Conservation (phyloP, 1,140 invertebrate genomes). For the Euura lappo region DNA sequence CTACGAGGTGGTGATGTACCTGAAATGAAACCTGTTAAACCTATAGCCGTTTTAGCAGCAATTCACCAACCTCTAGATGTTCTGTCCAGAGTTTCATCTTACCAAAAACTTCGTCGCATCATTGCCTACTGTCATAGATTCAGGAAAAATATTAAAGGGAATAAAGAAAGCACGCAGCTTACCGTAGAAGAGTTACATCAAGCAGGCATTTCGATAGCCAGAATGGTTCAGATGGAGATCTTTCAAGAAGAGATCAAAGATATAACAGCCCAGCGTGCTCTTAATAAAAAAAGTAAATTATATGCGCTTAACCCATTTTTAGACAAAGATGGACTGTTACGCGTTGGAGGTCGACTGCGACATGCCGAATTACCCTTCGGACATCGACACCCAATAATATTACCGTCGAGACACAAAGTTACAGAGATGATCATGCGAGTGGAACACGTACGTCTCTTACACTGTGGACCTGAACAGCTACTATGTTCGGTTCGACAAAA, state of each 20-base stretch:
- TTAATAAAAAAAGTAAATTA: background rate
- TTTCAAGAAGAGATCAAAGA: constrained; percentile 4
- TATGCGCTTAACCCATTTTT: constrained; percentile 19
- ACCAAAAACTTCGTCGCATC: background rate
- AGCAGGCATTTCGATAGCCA: background rate
- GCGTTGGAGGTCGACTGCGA: constrained; percentile 30
- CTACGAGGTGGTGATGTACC: background rate
- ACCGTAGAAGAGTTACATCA: background rate
- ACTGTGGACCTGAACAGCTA: constrained; percentile 42
- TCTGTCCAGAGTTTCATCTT: background rate
- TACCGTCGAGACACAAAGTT: constrained; percentile 23
- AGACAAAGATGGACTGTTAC: constrained; percentile 19
- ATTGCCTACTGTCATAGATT: background rate
- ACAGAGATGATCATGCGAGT: constrained; percentile 35
- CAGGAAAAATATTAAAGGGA: background rate
- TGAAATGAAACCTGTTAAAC: too few relatives aligned
- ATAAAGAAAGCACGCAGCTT: background rate
- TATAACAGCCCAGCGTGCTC: background rate
- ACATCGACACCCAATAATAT: constrained; percentile 28
- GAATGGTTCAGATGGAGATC: background rate
- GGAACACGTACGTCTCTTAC: constrained; percentile 37
- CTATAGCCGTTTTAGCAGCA: too few relatives aligned
- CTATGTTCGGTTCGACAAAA: constrained; percentile 25
- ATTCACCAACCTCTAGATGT: too few relatives aligned
- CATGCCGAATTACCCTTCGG: constrained; percentile 18